Conservation (phyloP, 2,113 vertebrate species). For the Cyprinodon tularosa region DNA sequence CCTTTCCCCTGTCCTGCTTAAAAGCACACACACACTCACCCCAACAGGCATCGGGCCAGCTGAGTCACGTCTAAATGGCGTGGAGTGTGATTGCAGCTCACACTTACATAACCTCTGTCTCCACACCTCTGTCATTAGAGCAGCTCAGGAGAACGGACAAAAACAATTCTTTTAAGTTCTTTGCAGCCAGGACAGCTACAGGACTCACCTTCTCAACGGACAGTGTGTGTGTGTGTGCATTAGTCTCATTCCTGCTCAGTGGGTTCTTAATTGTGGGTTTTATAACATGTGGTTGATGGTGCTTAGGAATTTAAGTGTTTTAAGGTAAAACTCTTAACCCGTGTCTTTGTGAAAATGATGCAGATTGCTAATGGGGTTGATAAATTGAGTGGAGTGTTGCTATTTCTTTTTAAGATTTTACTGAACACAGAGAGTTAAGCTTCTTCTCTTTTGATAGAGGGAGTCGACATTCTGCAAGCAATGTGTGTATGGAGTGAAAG, state of each 20-base stretch:
- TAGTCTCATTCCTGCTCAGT: conserved; percentile 1
- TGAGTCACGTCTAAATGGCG: conserved; percentile 78
- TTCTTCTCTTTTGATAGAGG: conserved; percentile 75
- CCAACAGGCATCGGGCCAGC: conserved; percentile 63
- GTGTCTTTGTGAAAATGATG: neutral
- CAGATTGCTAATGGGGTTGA: neutral
- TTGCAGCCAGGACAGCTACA: conserved; percentile 36
- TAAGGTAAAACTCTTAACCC: conserved; percentile 6
- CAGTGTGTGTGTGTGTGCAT: conserved; percentile 14
- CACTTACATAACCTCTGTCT: conserved; percentile 80
- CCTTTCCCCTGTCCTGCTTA: conserved; percentile 2
- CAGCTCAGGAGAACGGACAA: conserved; percentile 53
- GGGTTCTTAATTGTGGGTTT: conserved; percentile 35
- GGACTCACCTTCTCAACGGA: conserved; percentile 48
- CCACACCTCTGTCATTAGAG: conserved; percentile 73
- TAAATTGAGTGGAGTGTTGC: neutral
- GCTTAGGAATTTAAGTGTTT: conserved; percentile 1
- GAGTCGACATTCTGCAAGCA: conserved; percentile 81
- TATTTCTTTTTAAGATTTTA: conserved; percentile 31
- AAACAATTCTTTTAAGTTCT: conserved; percentile 68
- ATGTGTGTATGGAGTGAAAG: conserved; percentile 31
- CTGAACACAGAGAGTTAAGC: conserved; percentile 78
- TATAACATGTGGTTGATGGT: conserved; percentile 23
- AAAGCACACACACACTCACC: conserved; percentile 40
- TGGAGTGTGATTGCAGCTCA: conserved; percentile 71